These are phyloP conservation scores for Holocentrus rufus DNA, from an alignment of 2,797 vertebrate genomes.

Conservation along the genomic window DNA sequence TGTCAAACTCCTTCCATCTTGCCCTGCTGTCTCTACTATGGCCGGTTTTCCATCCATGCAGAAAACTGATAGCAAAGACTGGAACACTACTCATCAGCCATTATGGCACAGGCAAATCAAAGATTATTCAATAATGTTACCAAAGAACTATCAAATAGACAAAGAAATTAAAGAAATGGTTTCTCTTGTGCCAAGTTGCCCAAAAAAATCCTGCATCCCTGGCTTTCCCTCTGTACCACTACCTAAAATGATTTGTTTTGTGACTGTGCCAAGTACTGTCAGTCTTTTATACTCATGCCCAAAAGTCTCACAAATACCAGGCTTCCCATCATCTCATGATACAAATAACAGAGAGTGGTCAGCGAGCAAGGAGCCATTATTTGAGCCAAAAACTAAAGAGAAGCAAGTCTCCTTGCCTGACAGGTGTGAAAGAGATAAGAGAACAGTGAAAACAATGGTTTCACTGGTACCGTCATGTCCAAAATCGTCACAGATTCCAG, in stretches of 20 bases:
- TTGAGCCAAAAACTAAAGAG: constrained; percentile 37
- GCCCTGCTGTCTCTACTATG: constrained; percentile 45
- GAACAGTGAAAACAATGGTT: constrained; percentile 54
- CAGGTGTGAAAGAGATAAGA: constrained; percentile 26
- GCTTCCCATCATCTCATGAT: constrained; percentile 52
- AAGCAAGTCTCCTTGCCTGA: constrained; percentile 24
- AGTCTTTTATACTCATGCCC: constrained; percentile 43
- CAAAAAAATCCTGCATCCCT: constrained; percentile 51
- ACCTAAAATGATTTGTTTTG: constrained; percentile 16
- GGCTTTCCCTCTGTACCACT: constrained; percentile 65
- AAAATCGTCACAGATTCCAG: constrained; percentile 39
- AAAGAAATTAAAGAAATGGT: constrained; percentile 49
- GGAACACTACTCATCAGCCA: constrained; percentile 31
- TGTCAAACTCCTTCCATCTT: constrained; percentile 47
- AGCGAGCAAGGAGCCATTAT: constrained; percentile 37
- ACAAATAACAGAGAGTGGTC: constrained; percentile 52
- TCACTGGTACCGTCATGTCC: constrained; percentile 64
- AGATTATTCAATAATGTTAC: constrained; percentile 13
- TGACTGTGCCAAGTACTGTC: constrained; percentile 47
- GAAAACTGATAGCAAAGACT: constrained; percentile 50
- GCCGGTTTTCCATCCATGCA: constrained; percentile 66
- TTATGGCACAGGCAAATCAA: constrained; percentile 49
- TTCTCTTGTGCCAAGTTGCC: constrained; percentile 59
- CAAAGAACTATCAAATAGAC: constrained; percentile 10
- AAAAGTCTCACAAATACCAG: constrained; percentile 59